phyloP scores from a whole-genome alignment of 2,888 invertebrate species.

The Epinotia bilunana region DNA sequence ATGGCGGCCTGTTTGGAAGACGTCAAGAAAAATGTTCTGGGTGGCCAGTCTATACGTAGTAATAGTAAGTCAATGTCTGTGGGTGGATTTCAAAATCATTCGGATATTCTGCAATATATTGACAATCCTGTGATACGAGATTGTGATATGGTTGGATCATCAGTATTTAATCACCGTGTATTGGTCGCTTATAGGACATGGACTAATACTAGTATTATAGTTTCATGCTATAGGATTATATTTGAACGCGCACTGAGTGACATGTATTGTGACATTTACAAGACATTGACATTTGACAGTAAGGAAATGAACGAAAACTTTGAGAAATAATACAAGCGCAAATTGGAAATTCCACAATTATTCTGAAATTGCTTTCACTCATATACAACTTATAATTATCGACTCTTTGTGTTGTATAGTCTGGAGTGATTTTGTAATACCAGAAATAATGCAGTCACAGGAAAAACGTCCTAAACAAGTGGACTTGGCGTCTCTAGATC shows the following conservation, averaged over 20 bases:
- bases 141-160: too few species aligned
- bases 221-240: not conserved
- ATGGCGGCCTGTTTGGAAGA: too few species aligned
- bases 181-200: too few species aligned
- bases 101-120: too few species aligned
- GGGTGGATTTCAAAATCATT: too few species aligned
- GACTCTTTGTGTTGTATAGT: not conserved
- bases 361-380: not conserved
- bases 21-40: too few species aligned
- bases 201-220: too few species aligned
- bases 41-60: too few species aligned
- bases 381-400: not conserved
- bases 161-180: too few species aligned
- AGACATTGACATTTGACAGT: constrained; percentile 10
- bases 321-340: not conserved
- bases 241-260: not conserved
- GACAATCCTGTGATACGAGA: too few species aligned
- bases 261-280: not conserved
- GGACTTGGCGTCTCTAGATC: constrained; percentile 82
- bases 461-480: constrained; percentile 64
- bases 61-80: too few species aligned
- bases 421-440: constrained; percentile 9
- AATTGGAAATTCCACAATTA: constrained; percentile 13
- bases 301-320: constrained; percentile 22
- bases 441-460: constrained; percentile 64